Evolutionary conservation across 2,888 invertebrate species (phyloP).

Genomic region (Masnerella sp.): DNA sequence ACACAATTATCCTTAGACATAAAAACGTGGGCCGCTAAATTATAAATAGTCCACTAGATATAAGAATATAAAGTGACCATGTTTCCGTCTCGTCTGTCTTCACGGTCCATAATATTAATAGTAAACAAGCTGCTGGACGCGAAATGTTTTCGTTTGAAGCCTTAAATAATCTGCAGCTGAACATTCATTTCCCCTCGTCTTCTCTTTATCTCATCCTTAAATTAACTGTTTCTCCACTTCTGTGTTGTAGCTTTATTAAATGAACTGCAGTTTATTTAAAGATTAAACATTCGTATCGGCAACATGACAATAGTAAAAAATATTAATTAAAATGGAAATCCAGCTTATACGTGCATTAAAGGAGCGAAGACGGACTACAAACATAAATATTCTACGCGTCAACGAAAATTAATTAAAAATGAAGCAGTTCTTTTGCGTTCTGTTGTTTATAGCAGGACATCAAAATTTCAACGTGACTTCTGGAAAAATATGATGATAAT

Average conservation of each 20-base stretch:
- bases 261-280: slow-evolving; percentile 31
- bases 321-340: slow-evolving; percentile 32
- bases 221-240: slow-evolving; percentile 19
- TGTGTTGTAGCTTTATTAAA: slow-evolving; percentile 21
- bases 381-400: no score
- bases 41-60: neutral
- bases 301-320: slow-evolving; percentile 37
- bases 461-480: no score
- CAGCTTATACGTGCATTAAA: slow-evolving; percentile 15
- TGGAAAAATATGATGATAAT: no score
- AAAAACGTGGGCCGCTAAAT: no score
- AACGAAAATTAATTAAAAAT: no score
- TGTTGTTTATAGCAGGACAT: no score
- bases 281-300: slow-evolving; percentile 31
- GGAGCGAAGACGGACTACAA: neutral
- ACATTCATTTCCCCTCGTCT: slow-evolving; percentile 24
- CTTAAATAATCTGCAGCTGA: slow-evolving; percentile 31
- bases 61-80: neutral
- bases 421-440: no score
- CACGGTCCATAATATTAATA: slow-evolving; percentile 7
- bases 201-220: slow-evolving; percentile 35
- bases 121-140: slow-evolving; percentile 15
- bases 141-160: slow-evolving; percentile 21
- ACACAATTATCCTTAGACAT: neutral
- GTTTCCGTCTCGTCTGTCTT: neutral